A percentile compares a stretch with the other conserved stretches of the same genome.
phyloP scores from a whole-genome alignment of 2,113 vertebrate species.

The Hemibagrus wyckioides region DNA sequence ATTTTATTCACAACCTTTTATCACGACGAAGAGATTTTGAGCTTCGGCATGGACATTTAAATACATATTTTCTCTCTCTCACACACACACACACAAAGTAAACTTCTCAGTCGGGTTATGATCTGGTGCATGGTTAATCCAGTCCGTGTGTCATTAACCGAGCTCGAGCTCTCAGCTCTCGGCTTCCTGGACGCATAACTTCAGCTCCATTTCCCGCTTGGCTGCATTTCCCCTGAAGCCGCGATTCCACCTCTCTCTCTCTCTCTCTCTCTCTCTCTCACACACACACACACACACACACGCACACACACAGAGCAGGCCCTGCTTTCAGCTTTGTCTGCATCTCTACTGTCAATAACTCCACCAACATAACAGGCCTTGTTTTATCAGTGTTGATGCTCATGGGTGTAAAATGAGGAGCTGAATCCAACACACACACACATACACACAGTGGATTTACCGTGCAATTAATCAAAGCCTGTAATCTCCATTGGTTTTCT shows the following conservation, averaged over 20 bases:
- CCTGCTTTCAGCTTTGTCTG: neutral
- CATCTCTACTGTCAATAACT: slow-evolving; percentile 21
- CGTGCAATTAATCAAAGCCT: neutral
- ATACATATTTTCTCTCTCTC: neutral
- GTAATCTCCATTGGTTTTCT: slow-evolving; percentile 11
- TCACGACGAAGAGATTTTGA: neutral
- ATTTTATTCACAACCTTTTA: neutral
- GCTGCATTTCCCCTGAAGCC: slow-evolving; percentile 33
- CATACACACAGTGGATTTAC: neutral
- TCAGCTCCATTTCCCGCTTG: slow-evolving; percentile 43
- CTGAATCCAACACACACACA: neutral
- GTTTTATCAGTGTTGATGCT: slow-evolving; percentile 15
- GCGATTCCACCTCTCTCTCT: slow-evolving; percentile 16
- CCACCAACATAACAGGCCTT: neutral
- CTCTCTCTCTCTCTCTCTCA: neutral
- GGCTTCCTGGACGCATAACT: slow-evolving; percentile 44
- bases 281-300: slow-evolving; percentile 23
- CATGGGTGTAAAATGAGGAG: slow-evolving; percentile 6
- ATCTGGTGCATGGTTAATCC: slow-evolving; percentile 53
- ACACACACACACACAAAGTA: neutral
- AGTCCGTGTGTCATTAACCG: slow-evolving; percentile 49
- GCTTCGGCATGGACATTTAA: neutral
- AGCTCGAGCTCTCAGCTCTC: slow-evolving; percentile 16
- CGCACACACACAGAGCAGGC: neutral
- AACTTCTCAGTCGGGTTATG: slow-evolving; percentile 21